Conservation (phyloP, 1,140 invertebrate genomes). For the Drosophila santomea region DNA sequence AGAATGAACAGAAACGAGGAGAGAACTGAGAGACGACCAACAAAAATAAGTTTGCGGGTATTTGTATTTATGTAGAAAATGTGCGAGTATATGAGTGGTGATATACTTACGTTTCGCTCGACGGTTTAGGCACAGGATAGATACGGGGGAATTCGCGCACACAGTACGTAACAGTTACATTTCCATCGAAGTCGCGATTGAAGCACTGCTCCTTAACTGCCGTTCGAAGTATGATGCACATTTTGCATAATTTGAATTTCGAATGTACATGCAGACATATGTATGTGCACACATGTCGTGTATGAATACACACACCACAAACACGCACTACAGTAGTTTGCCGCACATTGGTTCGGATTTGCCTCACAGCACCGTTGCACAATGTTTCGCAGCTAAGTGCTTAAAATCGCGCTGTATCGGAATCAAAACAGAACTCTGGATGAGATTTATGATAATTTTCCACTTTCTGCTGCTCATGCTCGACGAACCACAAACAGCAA, state of each 20-base stretch:
- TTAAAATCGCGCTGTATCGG: slow-evolving; percentile 5
- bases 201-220: slow-evolving; percentile 27
- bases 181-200: not conserved
- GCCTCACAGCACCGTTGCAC: not conserved
- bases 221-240: slow-evolving; percentile 27
- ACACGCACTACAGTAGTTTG: not conserved
- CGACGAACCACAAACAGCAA: slow-evolving; percentile 33
- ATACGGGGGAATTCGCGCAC: slow-evolving; percentile 14
- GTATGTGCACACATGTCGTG: slow-evolving; percentile 15
- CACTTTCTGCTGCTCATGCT: slow-evolving; percentile 34
- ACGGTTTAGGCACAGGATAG: slow-evolving; percentile 12
- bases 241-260: slow-evolving; percentile 51
- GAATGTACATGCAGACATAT: slow-evolving; percentile 35
- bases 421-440: slow-evolving; percentile 55
- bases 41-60: slow-evolving; percentile 25
- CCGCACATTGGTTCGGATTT: no score
- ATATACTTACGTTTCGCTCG: slow-evolving; percentile 47
- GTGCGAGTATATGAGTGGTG: slow-evolving; percentile 6
- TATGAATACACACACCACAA: slow-evolving; percentile 9
- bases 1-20: not conserved
- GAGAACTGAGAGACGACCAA: slow-evolving; percentile 9
- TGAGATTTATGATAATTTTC: slow-evolving; percentile 46
- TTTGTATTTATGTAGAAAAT: slow-evolving; percentile 42
- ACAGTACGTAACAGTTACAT: slow-evolving; percentile 21
- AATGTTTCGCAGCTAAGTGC: not conserved